A percentile compares a stretch with the other conserved stretches of the same genome.
phyloP scores from a whole-genome alignment of 2,888 invertebrate species.

The Lycophotia porphyrea region DNA sequence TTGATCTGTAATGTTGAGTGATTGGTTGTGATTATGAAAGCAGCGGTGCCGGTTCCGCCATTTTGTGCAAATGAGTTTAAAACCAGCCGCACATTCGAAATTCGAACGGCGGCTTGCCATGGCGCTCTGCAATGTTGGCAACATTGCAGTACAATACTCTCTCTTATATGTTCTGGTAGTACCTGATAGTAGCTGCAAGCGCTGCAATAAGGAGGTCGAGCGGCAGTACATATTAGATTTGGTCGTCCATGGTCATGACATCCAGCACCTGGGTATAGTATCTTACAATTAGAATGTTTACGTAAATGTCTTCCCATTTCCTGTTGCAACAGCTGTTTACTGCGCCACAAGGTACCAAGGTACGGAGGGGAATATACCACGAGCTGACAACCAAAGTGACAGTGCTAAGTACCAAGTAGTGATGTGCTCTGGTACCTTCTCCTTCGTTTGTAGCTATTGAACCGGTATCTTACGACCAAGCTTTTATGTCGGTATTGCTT shows the following conservation, averaged over 20 bases:
- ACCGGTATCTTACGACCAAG: slow-evolving; percentile 13
- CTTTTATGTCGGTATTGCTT: slow-evolving; percentile 23
- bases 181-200: slow-evolving; percentile 38
- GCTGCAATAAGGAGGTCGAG: slow-evolving; percentile 36
- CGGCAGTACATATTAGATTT: background rate
- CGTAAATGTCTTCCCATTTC: slow-evolving; percentile 58
- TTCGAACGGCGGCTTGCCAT: background rate
- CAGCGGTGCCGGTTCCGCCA: slow-evolving; percentile 45
- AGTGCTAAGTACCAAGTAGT: background rate
- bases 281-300: slow-evolving; percentile 18
- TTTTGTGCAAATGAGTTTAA: slow-evolving; percentile 52
- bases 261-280: slow-evolving; percentile 35
- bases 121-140: slow-evolving; percentile 42
- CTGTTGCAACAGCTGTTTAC: slow-evolving; percentile 54
- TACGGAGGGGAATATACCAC: slow-evolving; percentile 27
- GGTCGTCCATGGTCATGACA: slow-evolving; percentile 2
- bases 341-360: slow-evolving; percentile 32
- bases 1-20: background rate
- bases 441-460: slow-evolving; percentile 21
- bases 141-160: slow-evolving; percentile 15
- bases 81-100: slow-evolving; percentile 3
- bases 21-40: slow-evolving; percentile 9
- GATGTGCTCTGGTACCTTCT: slow-evolving; percentile 25
- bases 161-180: slow-evolving; percentile 62
- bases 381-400: background rate